Percentiles rank a stretch among this genome's conserved stretches.
These are phyloP conservation scores for Ooceraea biroi DNA, from an alignment of 1,140 invertebrate species.

Conservation along the genomic window DNA sequence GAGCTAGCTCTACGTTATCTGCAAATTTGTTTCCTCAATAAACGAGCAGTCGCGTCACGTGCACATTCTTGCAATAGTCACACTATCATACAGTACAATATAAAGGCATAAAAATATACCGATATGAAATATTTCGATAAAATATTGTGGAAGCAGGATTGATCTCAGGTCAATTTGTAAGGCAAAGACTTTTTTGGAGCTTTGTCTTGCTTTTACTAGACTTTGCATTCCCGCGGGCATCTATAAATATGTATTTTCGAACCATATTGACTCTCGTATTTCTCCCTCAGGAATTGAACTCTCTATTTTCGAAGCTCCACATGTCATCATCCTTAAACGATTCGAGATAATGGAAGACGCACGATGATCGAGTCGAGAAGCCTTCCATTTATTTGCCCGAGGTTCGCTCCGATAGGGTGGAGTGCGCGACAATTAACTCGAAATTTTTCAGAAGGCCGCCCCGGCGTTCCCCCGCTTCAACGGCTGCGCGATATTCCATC, in stretches of 20 bases:
- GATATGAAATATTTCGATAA: too few relatives aligned
- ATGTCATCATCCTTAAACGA: neutral
- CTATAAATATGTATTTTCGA: too few relatives aligned
- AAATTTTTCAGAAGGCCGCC: conserved; percentile 11
- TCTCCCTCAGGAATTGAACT: neutral
- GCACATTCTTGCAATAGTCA: neutral
- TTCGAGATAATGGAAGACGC: neutral
- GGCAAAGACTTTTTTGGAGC: too few relatives aligned
- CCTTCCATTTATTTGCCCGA: neutral
- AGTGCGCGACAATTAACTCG: conserved; percentile 16
- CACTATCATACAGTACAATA: too few relatives aligned
- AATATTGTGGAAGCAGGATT: too few relatives aligned
- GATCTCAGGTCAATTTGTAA: too few relatives aligned
- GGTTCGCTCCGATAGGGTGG: neutral
- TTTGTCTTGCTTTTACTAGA: too few relatives aligned
- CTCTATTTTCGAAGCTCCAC: neutral
- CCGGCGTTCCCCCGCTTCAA: neutral
- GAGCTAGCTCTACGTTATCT: neutral
- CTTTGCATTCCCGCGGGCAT: too few relatives aligned
- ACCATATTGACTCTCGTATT: too few relatives aligned
- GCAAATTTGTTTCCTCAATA: neutral
- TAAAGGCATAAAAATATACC: too few relatives aligned
- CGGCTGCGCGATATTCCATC: conserved; percentile 18
- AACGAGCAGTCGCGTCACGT: neutral
- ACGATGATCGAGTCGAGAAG: conserved; percentile 1